Evolutionary conservation across 1,140 invertebrate species (phyloP).

Genomic region (Gonioctena quinquepunctata): DNA sequence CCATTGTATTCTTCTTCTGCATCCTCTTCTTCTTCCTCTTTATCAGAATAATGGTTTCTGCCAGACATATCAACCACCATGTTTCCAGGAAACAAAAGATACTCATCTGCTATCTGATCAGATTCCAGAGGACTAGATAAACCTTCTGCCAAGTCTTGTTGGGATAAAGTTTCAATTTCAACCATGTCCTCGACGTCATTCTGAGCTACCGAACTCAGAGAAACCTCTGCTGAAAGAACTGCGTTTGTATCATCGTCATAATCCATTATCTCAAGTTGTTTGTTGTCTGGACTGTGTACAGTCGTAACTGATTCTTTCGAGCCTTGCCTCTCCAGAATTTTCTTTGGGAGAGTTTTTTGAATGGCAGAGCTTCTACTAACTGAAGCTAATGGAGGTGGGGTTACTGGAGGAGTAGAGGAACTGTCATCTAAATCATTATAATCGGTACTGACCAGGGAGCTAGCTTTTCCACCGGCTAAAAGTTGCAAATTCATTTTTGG

Average conservation of each 20-base stretch:
- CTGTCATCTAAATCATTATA: conserved; percentile 70
- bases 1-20: conserved; percentile 57
- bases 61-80: conserved; percentile 64
- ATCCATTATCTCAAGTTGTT: conserved; percentile 60
- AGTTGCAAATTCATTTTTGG: conserved; percentile 59
- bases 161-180: conserved; percentile 63
- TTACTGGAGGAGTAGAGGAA: conserved; percentile 62
- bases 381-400: conserved; percentile 56
- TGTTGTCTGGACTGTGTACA: conserved; percentile 52
- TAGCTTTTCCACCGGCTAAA: conserved; percentile 59
- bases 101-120: conserved; percentile 64
- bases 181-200: conserved; percentile 62
- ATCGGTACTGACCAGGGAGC: conserved; percentile 64
- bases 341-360: conserved; percentile 42
- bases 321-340: conserved; percentile 34
- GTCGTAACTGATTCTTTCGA: conserved; percentile 46
- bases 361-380: conserved; percentile 31
- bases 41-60: conserved; percentile 65
- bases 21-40: conserved; percentile 46
- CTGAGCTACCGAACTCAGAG: conserved; percentile 62
- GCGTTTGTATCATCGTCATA: conserved; percentile 66
- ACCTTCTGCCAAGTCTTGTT: conserved; percentile 60
- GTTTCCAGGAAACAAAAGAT: conserved; percentile 65
- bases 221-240: conserved; percentile 63
- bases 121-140: conserved; percentile 63